phyloP scores from a whole-genome alignment of 1,140 invertebrate genomes.

The Anastatus disparis region DNA sequence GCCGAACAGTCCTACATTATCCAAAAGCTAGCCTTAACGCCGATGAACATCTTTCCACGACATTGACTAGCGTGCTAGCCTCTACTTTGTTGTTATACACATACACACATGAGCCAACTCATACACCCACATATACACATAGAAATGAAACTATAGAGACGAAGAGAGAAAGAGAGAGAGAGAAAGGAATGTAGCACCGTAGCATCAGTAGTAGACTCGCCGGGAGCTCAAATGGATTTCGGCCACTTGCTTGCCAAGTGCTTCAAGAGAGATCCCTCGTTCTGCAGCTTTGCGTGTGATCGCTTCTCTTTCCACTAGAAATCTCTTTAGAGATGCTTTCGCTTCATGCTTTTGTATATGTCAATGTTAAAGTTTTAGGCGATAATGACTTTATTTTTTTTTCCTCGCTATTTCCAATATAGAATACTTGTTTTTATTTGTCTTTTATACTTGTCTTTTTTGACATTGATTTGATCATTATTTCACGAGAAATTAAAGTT shows the following conservation, averaged over 20 bases:
- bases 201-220: slow-evolving; percentile 16
- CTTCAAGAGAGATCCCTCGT: background rate
- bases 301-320: background rate
- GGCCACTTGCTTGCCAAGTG: slow-evolving; percentile 29
- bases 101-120: too few species aligned
- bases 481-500: too few species aligned
- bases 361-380: too few species aligned
- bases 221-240: slow-evolving; percentile 39
- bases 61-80: slow-evolving; percentile 47
- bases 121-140: too few species aligned
- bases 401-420: too few species aligned
- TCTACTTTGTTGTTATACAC: background rate
- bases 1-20: slow-evolving; percentile 52
- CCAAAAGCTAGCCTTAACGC: slow-evolving; percentile 43
- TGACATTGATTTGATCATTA: too few species aligned
- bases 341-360: too few species aligned
- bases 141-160: background rate
- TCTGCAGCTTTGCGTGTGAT: background rate
- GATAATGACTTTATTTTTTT: too few species aligned
- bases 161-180: background rate
- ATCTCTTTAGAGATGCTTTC: background rate
- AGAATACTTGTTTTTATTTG: too few species aligned
- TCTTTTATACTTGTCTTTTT: too few species aligned
- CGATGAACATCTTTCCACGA: slow-evolving; percentile 56
- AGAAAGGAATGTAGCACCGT: slow-evolving; percentile 1